These are phyloP conservation scores for Tenthredo scrophulariae DNA, from an alignment of 2,888 invertebrate genomes.

Conservation along the genomic window DNA sequence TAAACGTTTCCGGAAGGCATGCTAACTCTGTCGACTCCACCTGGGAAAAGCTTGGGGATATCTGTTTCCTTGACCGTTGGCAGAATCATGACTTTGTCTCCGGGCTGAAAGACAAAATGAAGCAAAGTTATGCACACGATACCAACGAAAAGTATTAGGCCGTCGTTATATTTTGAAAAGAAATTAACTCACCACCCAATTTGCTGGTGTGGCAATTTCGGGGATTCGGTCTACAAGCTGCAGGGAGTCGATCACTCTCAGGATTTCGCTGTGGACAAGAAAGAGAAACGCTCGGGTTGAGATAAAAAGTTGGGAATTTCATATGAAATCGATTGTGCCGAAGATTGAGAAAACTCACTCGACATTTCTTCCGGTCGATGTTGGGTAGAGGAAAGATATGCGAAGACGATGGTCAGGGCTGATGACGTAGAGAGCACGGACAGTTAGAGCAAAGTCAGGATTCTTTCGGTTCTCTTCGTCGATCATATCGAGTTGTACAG, in stretches of 20 bases:
- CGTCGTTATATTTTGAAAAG: conserved; percentile 13
- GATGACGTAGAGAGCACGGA: conserved; percentile 89
- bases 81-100: conserved; percentile 89
- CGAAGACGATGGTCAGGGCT: conserved; percentile 90
- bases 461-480: conserved; percentile 86
- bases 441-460: conserved; percentile 85
- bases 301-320: neutral
- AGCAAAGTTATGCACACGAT: neutral
- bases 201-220: conserved; percentile 91
- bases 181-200: conserved; percentile 86
- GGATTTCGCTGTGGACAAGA: conserved; percentile 85
- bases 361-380: conserved; percentile 92
- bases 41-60: conserved; percentile 84
- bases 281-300: conserved; percentile 48
- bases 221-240: conserved; percentile 87
- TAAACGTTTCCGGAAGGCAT: conserved; percentile 90
- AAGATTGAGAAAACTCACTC: conserved; percentile 81
- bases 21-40: conserved; percentile 83
- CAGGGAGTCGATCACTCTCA: conserved; percentile 90
- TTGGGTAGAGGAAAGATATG: conserved; percentile 90
- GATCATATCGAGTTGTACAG: conserved; percentile 88
- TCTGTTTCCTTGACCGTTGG: conserved; percentile 86
- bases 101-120: conserved; percentile 80
- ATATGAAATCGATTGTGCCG: neutral
- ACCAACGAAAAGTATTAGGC: neutral